Percentiles rank a stretch among this genome's conserved stretches.
Evolutionary conservation across 2,797 vertebrate genomes (phyloP).

Genomic region (Cottoperca gobio): DNA sequence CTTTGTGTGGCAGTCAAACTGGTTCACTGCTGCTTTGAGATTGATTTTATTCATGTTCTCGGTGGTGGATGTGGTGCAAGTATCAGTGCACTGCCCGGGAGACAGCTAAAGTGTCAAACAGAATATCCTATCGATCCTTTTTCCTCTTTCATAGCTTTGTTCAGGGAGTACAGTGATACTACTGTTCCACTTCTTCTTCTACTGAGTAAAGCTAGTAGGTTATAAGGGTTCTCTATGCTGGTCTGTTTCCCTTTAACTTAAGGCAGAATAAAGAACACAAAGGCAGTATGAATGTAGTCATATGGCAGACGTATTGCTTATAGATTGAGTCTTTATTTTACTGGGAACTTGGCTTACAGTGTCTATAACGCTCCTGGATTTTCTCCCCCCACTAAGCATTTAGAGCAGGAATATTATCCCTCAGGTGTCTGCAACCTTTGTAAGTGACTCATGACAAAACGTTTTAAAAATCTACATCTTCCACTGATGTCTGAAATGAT

Average conservation of each 20-base stretch:
- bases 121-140: slow-evolving; percentile 50
- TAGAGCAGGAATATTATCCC: slow-evolving; percentile 3
- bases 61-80: background rate
- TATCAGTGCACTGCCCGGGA: slow-evolving; percentile 34
- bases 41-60: slow-evolving; percentile 53
- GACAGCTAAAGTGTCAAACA: slow-evolving; percentile 44
- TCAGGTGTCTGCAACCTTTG: slow-evolving; percentile 35
- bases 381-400: background rate
- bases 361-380: slow-evolving; percentile 3
- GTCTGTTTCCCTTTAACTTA: background rate
- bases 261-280: background rate
- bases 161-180: slow-evolving; percentile 6
- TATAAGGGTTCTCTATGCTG: background rate
- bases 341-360: background rate
- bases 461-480: background rate
- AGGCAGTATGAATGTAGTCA: background rate
- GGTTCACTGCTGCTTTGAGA: slow-evolving; percentile 51
- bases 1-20: slow-evolving; percentile 39
- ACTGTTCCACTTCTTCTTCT: slow-evolving; percentile 13
- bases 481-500: background rate
- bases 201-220: background rate
- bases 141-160: slow-evolving; percentile 8
- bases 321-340: background rate
- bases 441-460: background rate
- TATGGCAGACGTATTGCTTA: background rate